phyloP scores from a whole-genome alignment of 1,140 invertebrate species.

The Hylyphantes graminicola region DNA sequence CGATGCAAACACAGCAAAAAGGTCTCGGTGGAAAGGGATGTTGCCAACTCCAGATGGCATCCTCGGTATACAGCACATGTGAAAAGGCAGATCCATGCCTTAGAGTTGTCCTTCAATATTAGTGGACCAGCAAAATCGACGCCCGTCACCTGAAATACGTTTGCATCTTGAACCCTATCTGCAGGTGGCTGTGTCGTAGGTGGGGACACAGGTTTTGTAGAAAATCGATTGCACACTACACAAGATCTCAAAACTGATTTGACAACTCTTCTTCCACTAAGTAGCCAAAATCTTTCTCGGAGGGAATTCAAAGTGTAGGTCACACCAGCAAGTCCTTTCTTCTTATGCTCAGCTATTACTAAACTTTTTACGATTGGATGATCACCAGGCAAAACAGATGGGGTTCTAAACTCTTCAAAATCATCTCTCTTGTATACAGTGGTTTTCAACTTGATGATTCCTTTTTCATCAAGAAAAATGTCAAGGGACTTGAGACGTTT shows the following conservation, averaged over 20 bases:
- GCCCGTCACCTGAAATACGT: constrained; percentile 64
- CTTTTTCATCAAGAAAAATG: constrained; percentile 10
- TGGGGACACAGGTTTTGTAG: background rate
- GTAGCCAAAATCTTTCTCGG: constrained; percentile 29
- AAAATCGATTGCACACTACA: background rate
- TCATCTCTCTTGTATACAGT: background rate
- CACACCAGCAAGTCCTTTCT: background rate
- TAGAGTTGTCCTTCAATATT: constrained; percentile 59
- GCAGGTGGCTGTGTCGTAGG: constrained; percentile 57
- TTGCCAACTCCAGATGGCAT: constrained; percentile 65
- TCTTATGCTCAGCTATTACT: background rate
- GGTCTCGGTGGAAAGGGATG: constrained; percentile 65
- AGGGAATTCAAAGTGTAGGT: background rate
- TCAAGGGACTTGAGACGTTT: background rate
- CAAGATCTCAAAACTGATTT: background rate
- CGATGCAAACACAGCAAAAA: no score
- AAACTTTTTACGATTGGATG: constrained; percentile 11
- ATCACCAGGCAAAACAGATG: constrained; percentile 1
- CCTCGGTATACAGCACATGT: constrained; percentile 4
- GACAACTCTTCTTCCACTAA: constrained; percentile 17
- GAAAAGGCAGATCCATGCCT: constrained; percentile 22
- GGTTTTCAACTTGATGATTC: constrained; percentile 20
- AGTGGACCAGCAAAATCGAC: constrained; percentile 66
- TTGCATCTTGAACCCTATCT: constrained; percentile 63
- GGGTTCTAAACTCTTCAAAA: background rate